Base-by-base conservation (phyloP, 2,888 invertebrate species). In the Dolomedes plantarius region DNA sequence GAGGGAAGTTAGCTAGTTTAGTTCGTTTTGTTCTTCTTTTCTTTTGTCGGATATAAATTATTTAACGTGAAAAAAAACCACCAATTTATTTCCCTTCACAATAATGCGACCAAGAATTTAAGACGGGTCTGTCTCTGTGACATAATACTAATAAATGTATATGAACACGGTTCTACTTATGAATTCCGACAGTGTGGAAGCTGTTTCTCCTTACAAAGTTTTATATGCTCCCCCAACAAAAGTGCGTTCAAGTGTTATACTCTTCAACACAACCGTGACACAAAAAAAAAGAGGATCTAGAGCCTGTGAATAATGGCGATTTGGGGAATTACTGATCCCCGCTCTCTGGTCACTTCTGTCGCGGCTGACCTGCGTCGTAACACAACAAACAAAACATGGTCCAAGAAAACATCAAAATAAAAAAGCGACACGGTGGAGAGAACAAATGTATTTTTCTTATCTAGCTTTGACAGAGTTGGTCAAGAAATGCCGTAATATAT, bases 371-470 rank as follows among this genome's bases (percentile, higher is more conserved):
- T 56, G 56, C 56, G 23, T 6, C 56, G 6, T 11, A 56, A 56
- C 56, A 56, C 23, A 56, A 56, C 23, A 56, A 56, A 56, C 56
- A 56, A 56, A 56, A 56, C 56, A 56, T 2, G 5, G 56, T 19
- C 56, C 56, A 23, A 23, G 23, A 56, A 56, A 56, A 23, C 23
- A 23, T 16, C 56, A 56, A 56, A 56, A 56, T 56, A 56, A 56
- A 56, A n/a, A 23, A 23, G 56, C 23, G 56, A 23, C 56, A 23
- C 23, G 23, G 23, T 23, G 23, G 23, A 56, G 19, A 56, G 56
- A 56, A 56, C 23, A 56, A 56, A 56, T 56, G 56, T 56, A 56
- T 56, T 56, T 56, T 23, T 56, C 56, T 56, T 56, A 56, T 56
- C 56, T 56, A 23, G 19, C 56, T 56, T 56, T 56, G 56, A 56